Evolutionary conservation across 2,888 invertebrate genomes (phyloP).

Genomic region (Carterocephalus palaemon): DNA sequence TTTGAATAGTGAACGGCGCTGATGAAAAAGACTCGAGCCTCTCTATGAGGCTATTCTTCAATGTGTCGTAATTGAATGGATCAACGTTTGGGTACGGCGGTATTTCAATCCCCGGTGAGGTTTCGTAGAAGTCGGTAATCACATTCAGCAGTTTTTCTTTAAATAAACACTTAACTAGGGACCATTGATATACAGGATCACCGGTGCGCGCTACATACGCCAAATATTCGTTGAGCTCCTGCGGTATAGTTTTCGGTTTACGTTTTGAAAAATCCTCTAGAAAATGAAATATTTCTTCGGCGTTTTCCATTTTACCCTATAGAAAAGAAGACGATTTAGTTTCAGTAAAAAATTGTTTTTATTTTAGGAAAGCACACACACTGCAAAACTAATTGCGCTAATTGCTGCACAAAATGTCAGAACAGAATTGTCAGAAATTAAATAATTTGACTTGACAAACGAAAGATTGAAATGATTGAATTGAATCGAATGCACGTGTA

Average conservation of each 20-base stretch:
- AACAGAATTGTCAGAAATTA: no score
- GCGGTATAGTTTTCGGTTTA: conserved; percentile 87
- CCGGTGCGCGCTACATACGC: conserved; percentile 95
- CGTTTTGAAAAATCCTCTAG: conserved; percentile 90
- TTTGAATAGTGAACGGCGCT: conserved; percentile 97
- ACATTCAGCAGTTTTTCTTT: conserved; percentile 91
- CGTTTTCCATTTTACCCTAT: conserved; percentile 84
- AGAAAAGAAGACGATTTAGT: no score
- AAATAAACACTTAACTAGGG: conserved; percentile 91
- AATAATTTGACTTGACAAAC: no score
- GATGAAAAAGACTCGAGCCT: conserved; percentile 90
- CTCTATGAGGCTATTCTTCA: conserved; percentile 90
- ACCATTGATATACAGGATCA: conserved; percentile 96
- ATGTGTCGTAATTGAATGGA: conserved; percentile 91
- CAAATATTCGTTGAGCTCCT: conserved; percentile 93
- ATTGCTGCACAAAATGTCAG: no score
- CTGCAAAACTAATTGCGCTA: no score
- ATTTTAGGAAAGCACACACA: no score
- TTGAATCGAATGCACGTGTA: no score
- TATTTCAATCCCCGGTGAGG: conserved; percentile 86
- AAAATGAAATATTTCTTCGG: conserved; percentile 90
- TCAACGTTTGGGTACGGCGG: conserved; percentile 95
- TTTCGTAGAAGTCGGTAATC: conserved; percentile 92
- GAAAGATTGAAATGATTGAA: no score
- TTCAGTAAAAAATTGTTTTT: no score